Conservation (phyloP, 2,888 invertebrate species). For the Blera fallax region DNA sequence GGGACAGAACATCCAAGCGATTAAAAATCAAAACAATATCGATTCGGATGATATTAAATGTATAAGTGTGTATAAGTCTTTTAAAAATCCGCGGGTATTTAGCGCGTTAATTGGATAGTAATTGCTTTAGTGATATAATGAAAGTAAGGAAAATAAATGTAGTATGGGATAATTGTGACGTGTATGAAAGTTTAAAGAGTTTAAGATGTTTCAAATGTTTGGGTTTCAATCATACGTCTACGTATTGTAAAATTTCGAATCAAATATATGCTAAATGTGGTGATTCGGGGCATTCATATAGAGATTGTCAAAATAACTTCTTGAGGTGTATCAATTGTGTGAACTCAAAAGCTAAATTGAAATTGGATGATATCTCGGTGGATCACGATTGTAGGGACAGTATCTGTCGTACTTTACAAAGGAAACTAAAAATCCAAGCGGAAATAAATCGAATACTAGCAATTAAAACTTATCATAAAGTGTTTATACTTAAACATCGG, state of each 20-base stretch:
- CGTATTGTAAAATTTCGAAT: neutral
- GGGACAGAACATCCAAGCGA: neutral
- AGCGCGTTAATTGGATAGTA: neutral
- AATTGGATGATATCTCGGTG: neutral
- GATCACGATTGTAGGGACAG: conserved; percentile 34
- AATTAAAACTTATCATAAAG: neutral
- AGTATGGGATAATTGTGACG: neutral
- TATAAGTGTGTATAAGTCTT: neutral
- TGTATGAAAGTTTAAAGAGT: neutral
- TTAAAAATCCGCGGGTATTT: neutral
- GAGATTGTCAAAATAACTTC: neutral
- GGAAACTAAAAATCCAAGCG: neutral
- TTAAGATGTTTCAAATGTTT: neutral
- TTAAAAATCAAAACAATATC: neutral
- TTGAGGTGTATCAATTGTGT: conserved; percentile 38
- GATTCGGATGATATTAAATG: neutral
- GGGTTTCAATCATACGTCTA: neutral
- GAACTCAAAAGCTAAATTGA: conserved; percentile 15
- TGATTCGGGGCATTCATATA: neutral
- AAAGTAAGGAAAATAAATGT: neutral
- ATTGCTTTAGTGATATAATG: neutral
- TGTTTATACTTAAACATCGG: neutral
- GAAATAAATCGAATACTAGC: neutral
- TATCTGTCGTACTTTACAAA: neutral
- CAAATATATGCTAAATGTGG: neutral